Evolutionary conservation across 2,113 vertebrate genomes (phyloP).

Genomic region (Tamias sibiricus): DNA sequence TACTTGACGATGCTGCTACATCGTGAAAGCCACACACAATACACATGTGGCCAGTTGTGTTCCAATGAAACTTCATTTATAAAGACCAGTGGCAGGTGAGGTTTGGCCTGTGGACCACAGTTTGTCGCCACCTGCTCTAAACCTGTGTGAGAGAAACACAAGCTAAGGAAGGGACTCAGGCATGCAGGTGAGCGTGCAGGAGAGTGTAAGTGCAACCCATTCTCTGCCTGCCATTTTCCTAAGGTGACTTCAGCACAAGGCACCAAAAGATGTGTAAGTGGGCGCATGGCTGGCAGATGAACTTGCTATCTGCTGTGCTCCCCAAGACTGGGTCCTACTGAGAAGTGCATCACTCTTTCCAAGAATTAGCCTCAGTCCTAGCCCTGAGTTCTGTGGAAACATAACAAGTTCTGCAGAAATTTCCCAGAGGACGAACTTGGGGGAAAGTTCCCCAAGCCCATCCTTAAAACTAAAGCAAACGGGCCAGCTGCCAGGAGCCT

Average conservation of each 20-base stretch:
- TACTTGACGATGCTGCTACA: too few relatives aligned
- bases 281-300: rapidly evolving
- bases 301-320: too few relatives aligned
- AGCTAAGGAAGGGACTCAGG: background rate
- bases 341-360: background rate
- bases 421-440: background rate
- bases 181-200: too few relatives aligned
- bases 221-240: background rate
- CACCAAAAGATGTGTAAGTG: too few relatives aligned
- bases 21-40: background rate
- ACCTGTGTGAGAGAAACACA: background rate
- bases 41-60: background rate
- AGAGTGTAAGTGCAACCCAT: rapidly evolving
- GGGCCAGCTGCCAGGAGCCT: background rate
- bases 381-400: background rate
- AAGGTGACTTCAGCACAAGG: background rate
- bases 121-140: background rate
- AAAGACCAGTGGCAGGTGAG: background rate
- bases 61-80: slow-evolving; percentile 23
- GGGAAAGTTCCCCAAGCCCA: background rate
- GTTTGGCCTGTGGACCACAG: background rate
- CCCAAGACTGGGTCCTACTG: background rate
- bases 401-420: slow-evolving; percentile 7
- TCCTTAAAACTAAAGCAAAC: background rate
- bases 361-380: background rate